Conservation (phyloP, 1,140 invertebrate genomes). For the Drosophila auraria region DNA sequence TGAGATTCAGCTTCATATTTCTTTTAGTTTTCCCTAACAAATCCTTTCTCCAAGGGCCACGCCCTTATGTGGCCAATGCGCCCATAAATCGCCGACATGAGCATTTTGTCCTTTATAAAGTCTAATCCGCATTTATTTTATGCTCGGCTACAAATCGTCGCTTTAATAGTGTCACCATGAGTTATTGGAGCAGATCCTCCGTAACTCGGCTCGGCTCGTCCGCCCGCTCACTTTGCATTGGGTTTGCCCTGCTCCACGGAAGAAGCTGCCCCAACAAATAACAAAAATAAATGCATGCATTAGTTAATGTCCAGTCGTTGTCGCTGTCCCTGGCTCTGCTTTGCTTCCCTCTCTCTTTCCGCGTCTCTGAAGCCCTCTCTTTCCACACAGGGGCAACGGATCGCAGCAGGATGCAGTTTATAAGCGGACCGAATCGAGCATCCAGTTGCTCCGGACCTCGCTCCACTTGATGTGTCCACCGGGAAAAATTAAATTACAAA, state of each 20-base stretch:
- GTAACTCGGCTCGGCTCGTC: conserved; percentile 18
- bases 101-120: conserved; percentile 85
- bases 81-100: conserved; percentile 82
- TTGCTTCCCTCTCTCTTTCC: neutral
- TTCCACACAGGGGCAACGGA: conserved; percentile 41
- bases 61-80: conserved; percentile 33
- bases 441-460: conserved; percentile 38
- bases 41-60: conserved; percentile 32
- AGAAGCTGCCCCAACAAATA: conserved; percentile 44
- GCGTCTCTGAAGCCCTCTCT: neutral
- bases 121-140: conserved; percentile 85
- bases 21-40: neutral
- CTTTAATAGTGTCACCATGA: conserved; percentile 85
- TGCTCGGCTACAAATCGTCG: conserved; percentile 85
- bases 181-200: conserved; percentile 73
- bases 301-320: conserved; percentile 81
- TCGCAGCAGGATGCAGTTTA: conserved; percentile 83
- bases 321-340: conserved; percentile 18
- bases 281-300: conserved; percentile 82
- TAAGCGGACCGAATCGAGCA: conserved; percentile 77
- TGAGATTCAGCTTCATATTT: too few relatives aligned
- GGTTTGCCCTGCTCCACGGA: neutral
- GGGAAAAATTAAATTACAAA: neutral
- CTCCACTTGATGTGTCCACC: conserved; percentile 27
- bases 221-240: conserved; percentile 28